Conservation (phyloP, 1,140 invertebrate species). For the Teleopsis dalmanni region DNA sequence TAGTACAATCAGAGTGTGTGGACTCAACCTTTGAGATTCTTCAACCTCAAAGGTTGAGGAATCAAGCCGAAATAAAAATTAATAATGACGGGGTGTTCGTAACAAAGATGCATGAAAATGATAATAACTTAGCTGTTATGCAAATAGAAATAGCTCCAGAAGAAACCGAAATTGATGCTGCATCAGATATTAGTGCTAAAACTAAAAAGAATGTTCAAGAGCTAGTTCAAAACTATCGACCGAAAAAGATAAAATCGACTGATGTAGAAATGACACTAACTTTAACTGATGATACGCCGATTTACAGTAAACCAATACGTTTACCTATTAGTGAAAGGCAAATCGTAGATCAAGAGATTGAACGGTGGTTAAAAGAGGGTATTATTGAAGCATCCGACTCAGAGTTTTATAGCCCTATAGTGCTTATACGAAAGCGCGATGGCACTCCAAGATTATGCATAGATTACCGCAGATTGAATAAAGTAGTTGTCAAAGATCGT, state of each 20-base stretch:
- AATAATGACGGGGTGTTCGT: background rate
- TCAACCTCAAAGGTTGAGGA: too few relatives aligned
- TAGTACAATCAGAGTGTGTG: background rate
- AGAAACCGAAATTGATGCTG: conserved; percentile 1
- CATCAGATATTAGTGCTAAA: conserved; percentile 1
- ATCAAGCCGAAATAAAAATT: background rate
- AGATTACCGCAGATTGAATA: conserved; percentile 48
- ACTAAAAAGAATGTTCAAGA: background rate
- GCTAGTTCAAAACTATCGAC: background rate
- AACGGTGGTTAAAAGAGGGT: conserved; percentile 28
- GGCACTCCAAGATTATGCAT: conserved; percentile 26
- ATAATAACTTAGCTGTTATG: too few relatives aligned
- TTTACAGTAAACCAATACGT: conserved; percentile 25
- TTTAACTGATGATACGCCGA: conserved; percentile 19
- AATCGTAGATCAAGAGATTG: conserved; percentile 26
- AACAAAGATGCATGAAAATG: background rate
- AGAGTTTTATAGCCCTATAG: too few relatives aligned
- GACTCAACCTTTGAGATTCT: too few relatives aligned
- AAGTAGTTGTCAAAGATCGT: conserved; percentile 25
- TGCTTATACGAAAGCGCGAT: too few relatives aligned
- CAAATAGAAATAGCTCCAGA: too few relatives aligned
- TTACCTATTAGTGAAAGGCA: conserved; percentile 25
- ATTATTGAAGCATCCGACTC: too few relatives aligned
- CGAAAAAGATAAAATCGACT: too few relatives aligned
- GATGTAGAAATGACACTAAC: conserved; percentile 16